phyloP scores from a whole-genome alignment of 92 coral and sea anemone genomes.

The Epizoanthus illoricatus region DNA sequence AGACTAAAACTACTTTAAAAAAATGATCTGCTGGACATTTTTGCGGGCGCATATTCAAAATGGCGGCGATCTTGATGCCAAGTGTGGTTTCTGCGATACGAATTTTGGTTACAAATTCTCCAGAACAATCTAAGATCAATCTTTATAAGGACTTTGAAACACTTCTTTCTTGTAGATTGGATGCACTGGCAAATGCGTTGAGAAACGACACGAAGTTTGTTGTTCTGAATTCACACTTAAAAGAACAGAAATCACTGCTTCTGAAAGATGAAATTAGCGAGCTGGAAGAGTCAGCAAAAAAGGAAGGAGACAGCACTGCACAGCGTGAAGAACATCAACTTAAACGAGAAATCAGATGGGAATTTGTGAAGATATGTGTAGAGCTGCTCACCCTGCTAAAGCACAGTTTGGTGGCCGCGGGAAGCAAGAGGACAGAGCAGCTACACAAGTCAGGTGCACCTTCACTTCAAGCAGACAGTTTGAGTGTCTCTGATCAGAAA shows the following conservation, averaged over 20 bases:
- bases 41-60: constrained; percentile 21
- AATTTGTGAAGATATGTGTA: constrained; percentile 57
- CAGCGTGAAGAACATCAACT: neutral
- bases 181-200: neutral
- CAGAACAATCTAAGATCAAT: constrained; percentile 4
- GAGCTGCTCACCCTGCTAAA: constrained; percentile 49
- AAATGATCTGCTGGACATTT: neutral
- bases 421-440: neutral
- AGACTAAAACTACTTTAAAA: neutral
- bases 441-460: constrained; percentile 40
- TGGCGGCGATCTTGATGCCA: constrained; percentile 21
- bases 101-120: constrained; percentile 1
- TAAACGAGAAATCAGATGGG: constrained; percentile 51
- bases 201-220: neutral
- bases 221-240: constrained; percentile 7
- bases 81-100: constrained; percentile 14
- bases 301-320: neutral
- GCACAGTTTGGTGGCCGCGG: constrained; percentile 28
- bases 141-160: neutral
- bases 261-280: constrained; percentile 1
- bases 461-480: constrained; percentile 51
- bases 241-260: neutral
- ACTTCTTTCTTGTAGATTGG: constrained; percentile 13
- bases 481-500: constrained; percentile 84
- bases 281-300: neutral